Conservation (phyloP, 2,797 vertebrate genomes). For the Hydrocynus forskahlii region DNA sequence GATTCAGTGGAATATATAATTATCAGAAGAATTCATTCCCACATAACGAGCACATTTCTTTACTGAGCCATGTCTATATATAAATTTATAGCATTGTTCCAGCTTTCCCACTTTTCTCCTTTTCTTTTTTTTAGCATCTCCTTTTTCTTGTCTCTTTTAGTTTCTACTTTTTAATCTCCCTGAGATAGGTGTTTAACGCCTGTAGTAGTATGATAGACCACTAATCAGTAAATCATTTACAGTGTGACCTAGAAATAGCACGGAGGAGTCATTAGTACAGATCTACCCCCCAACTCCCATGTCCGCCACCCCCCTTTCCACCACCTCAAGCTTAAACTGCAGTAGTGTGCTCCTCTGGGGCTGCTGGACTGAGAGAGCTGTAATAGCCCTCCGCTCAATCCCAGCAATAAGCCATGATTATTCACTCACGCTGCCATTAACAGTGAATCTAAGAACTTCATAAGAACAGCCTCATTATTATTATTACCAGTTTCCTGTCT, state of each 20-base stretch:
- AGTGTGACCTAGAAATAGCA: conserved; percentile 91
- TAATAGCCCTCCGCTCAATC: conserved; percentile 61
- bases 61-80: conserved; percentile 24
- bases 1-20: neutral
- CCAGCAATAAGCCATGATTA: conserved; percentile 64
- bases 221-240: conserved; percentile 91
- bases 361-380: conserved; percentile 61
- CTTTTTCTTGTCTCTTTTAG: conserved; percentile 17
- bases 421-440: conserved; percentile 51
- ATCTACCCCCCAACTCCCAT: conserved; percentile 7
- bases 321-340: conserved; percentile 53
- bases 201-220: conserved; percentile 81
- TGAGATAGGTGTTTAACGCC: conserved; percentile 75
- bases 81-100: conserved; percentile 29
- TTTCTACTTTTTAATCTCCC: conserved; percentile 46
- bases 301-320: conserved; percentile 40
- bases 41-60: conserved; percentile 33
- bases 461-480: conserved; percentile 9
- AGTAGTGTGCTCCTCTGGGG: conserved; percentile 64
- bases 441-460: conserved; percentile 1
- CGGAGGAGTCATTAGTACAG: conserved; percentile 81
- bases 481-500: neutral
- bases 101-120: conserved; percentile 14
- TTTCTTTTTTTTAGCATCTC: conserved; percentile 19
- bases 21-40: conserved; percentile 39